These are phyloP conservation scores for Hyaena hyaena DNA, from an alignment of 2,113 vertebrate species.

Conservation along the genomic window DNA sequence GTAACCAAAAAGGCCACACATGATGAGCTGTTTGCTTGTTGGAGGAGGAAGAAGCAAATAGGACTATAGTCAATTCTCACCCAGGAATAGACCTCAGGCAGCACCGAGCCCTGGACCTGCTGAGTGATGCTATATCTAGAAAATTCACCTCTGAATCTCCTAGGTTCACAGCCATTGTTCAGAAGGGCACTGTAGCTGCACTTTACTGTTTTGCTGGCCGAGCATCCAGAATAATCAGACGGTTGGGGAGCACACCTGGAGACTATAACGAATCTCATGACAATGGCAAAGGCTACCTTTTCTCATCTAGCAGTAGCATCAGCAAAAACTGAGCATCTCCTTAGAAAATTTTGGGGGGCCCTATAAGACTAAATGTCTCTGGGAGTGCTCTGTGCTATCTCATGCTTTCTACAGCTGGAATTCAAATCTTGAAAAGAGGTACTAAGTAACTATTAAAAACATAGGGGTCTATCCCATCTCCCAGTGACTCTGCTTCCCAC, in stretches of 20 bases:
- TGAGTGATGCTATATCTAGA: background rate
- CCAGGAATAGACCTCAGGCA: background rate
- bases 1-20: background rate
- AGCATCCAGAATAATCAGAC: background rate
- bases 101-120: background rate
- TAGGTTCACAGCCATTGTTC: background rate
- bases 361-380: background rate
- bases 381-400: background rate
- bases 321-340: background rate
- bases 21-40: background rate
- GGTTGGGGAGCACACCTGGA: too few species aligned
- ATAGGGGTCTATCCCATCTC: too few species aligned
- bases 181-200: background rate
- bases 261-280: background rate
- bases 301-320: background rate
- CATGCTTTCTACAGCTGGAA: background rate
- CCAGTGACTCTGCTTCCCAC: background rate
- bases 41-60: background rate
- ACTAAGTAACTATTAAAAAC: background rate
- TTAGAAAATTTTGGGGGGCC: background rate
- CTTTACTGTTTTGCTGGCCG: background rate
- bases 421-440: background rate
- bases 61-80: background rate
- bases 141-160: background rate
- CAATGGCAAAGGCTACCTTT: background rate